Base-by-base conservation (phyloP, 2,888 invertebrate species). In the Strigamia transsilvanica region DNA sequence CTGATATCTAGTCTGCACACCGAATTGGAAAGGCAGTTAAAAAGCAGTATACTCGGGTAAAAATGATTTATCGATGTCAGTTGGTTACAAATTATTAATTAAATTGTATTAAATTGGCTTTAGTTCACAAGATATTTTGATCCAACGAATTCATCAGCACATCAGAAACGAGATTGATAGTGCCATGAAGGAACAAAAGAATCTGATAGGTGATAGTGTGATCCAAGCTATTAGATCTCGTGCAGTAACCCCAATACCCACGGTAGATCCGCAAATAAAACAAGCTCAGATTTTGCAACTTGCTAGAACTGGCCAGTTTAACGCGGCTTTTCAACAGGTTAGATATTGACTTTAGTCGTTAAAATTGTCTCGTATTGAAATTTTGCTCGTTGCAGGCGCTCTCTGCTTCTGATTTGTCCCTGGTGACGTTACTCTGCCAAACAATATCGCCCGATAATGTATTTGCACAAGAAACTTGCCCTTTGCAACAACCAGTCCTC, bases 351-450 rank as follows among this genome's bases (percentile, higher is more conserved):
- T 73, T 41, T 15, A 41, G 13, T 79, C 2, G 82, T 82, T 79
- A n/a, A 13, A 15, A 78, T 18, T 2, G 42, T 80, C 38, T 23
- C 78, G 6, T 21, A 83, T 46, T 66, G 41, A 12, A 32, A 38
- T 10, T 32, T 61, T 81, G 10, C 38, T 82, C 18, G 13, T 41
- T 42, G 42, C 15, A 96, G 90, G 98, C 98, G 13, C 90, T 98
- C 84, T 92, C 92, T 82, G 97, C 96, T 15, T 94, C 95, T 46
- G 97, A 98, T 90, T 91, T 98, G 83, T 91, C 91, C 85, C 90
- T 97, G 83, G 95, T 98, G 81, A 93, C 97, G 87, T 93, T 93
- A 84, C 93, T 96, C 13, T 95, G 98, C 88, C 94, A 95, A 86
- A 91, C 92, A 84, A 94, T 95, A 23, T 94, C 95, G 86, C 94